These are phyloP conservation scores for Molossus alvarezi DNA, from an alignment of 2,797 vertebrate species.

Conservation along the genomic window DNA sequence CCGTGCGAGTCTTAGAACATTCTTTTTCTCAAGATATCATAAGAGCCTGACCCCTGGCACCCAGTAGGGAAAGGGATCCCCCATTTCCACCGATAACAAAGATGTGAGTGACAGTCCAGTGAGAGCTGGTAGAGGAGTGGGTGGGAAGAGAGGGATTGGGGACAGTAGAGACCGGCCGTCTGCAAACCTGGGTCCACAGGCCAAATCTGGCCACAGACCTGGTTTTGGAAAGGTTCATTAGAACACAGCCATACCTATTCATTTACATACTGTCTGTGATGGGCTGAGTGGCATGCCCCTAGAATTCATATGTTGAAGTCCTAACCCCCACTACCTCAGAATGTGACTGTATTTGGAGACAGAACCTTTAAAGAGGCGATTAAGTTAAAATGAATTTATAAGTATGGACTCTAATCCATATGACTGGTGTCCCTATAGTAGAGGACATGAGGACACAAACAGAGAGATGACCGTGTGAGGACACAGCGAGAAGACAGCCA, in stretches of 20 bases:
- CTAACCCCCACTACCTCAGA: background rate
- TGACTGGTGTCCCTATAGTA: background rate
- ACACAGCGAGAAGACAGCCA: accelerated
- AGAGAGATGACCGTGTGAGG: background rate
- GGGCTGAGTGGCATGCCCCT: background rate
- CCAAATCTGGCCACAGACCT: accelerated
- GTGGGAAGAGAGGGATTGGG: background rate
- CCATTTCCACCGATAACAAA: no score
- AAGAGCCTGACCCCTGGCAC: no score
- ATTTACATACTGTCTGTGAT: background rate
- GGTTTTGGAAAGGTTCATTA: background rate
- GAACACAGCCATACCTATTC: background rate
- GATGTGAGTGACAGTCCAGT: no score
- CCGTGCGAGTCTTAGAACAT: no score
- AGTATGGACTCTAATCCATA: no score
- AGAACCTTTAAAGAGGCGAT: background rate
- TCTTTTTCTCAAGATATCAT: no score
- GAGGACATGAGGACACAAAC: background rate
- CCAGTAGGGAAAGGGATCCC: no score
- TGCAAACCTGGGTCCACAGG: no score
- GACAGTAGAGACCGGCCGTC: no score
- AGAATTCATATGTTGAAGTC: background rate
- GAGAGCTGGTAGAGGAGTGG: background rate
- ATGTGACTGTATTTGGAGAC: background rate
- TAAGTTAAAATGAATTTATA: background rate